Percentiles rank a stretch among this genome's conserved stretches.
phyloP scores from a whole-genome alignment of 2,797 vertebrate genomes.

The Pangasius djambal region DNA sequence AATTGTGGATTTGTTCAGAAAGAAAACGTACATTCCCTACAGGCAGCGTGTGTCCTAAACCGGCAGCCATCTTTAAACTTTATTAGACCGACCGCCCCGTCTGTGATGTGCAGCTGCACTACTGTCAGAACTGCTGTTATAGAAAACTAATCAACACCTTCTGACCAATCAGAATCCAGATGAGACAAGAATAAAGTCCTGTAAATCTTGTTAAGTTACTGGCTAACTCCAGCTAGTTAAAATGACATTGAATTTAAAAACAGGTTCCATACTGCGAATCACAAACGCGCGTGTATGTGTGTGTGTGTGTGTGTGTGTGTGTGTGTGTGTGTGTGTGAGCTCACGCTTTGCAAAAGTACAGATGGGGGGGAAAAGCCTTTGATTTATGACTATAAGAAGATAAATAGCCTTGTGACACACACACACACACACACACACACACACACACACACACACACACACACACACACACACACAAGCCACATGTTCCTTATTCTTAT shows the following conservation, averaged over 20 bases:
- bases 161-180: neutral
- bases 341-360: neutral
- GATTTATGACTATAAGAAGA: constrained; percentile 27
- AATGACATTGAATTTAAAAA: neutral
- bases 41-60: neutral
- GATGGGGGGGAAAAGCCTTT: neutral
- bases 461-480: neutral
- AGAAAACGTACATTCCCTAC: neutral
- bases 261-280: neutral
- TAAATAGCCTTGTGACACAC: constrained; percentile 2
- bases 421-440: neutral
- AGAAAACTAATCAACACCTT: neutral
- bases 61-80: constrained; percentile 12
- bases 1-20: neutral
- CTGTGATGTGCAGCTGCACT: neutral
- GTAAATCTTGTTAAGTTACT: neutral
- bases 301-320: neutral
- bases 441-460: neutral
- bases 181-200: neutral
- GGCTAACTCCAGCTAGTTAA: neutral
- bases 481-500: constrained; percentile 4
- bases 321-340: constrained; percentile 6
- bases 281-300: neutral
- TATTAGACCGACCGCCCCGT: neutral
- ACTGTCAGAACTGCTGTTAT: neutral